Percentiles rank a stretch among this genome's conserved stretches.
Evolutionary conservation across 2,888 invertebrate genomes (phyloP).

Genomic region (Tiliacea citrago): DNA sequence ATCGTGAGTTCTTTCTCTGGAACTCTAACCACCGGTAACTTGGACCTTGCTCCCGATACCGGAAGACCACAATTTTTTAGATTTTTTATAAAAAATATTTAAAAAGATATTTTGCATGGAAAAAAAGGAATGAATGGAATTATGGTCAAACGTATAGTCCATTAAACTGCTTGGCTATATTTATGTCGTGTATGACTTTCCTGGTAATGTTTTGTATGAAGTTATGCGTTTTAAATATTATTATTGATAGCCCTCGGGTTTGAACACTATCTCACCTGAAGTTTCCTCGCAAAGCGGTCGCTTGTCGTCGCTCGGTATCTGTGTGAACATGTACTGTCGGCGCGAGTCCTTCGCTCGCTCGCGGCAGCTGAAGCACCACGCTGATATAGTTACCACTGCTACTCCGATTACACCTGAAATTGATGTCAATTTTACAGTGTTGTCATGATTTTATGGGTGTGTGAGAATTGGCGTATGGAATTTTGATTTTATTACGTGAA

Average conservation of each 20-base stretch:
- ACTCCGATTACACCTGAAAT: constrained; percentile 90
- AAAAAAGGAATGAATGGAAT: neutral
- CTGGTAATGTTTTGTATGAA: neutral
- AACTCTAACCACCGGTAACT: neutral
- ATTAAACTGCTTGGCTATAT: neutral
- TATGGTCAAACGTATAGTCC: neutral
- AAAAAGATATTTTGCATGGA: too few relatives aligned
- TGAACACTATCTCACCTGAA: constrained; percentile 17
- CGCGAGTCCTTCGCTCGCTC: constrained; percentile 81
- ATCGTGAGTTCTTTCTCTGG: neutral
- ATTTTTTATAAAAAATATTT: too few relatives aligned
- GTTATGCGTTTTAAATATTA: neutral
- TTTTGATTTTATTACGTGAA: neutral
- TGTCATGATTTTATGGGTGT: neutral
- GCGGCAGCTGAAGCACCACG: constrained; percentile 90
- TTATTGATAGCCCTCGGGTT: neutral
- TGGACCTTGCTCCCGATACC: neutral
- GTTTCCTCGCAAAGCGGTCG: constrained; percentile 78
- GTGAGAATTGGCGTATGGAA: neutral
- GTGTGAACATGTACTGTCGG: constrained; percentile 90
- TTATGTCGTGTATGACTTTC: neutral
- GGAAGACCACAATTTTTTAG: neutral
- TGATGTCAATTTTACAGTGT: neutral
- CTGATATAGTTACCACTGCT: constrained; percentile 86
- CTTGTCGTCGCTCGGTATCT: constrained; percentile 90